Evolutionary conservation across 2,888 invertebrate species (phyloP).

Genomic region (Drosophila basisetae): DNA sequence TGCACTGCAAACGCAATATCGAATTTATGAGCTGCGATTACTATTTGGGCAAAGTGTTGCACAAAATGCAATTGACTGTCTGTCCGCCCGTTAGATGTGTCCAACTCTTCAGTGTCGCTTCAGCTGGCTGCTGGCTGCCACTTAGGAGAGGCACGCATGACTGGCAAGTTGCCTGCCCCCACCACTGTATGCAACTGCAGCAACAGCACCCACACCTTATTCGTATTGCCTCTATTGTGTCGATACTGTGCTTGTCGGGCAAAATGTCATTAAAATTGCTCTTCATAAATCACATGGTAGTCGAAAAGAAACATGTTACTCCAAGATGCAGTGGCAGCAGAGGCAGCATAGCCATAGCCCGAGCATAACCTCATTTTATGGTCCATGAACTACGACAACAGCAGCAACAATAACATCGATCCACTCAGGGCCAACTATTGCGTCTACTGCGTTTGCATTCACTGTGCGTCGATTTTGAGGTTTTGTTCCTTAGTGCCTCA

Average conservation of each 20-base stretch:
- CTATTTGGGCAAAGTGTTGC: constrained; percentile 58
- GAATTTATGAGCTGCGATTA: constrained; percentile 66
- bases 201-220: constrained; percentile 41
- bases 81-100: constrained; percentile 49
- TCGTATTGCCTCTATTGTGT: constrained; percentile 50
- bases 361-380: constrained; percentile 83
- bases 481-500: constrained; percentile 25
- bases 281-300: constrained; percentile 82
- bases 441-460: constrained; percentile 48
- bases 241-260: constrained; percentile 67
- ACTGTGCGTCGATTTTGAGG: constrained; percentile 32
- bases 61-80: constrained; percentile 31
- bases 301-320: constrained; percentile 71
- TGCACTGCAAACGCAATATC: constrained; percentile 29
- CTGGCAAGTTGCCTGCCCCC: constrained; percentile 47
- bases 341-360: constrained; percentile 54
- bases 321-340: constrained; percentile 15
- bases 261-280: constrained; percentile 84
- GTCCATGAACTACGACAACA: constrained; percentile 74
- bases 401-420: constrained; percentile 17
- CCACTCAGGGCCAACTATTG: constrained; percentile 34
- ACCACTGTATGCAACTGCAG: constrained; percentile 18
- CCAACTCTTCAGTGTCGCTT: constrained; percentile 39
- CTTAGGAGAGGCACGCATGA: constrained; percentile 61
- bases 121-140: constrained; percentile 32